Evolutionary conservation across 2,113 vertebrate genomes (phyloP).

Genomic region (Leucopternis melanops): DNA sequence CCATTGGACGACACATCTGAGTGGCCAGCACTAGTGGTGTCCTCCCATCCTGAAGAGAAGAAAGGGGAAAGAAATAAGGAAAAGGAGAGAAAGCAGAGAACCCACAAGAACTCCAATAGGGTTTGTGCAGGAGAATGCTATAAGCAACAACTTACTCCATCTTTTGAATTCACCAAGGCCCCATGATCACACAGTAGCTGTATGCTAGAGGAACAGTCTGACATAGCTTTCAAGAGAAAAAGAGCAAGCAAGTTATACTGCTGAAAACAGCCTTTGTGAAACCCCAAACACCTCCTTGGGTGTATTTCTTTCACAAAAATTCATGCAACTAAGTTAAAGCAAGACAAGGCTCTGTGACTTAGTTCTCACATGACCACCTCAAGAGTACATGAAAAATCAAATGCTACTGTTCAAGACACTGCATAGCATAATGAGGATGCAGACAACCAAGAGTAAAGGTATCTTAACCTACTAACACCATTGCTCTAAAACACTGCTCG

Average conservation of each 20-base stretch:
- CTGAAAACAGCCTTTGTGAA: not conserved
- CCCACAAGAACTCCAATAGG: not conserved
- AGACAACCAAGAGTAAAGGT: not conserved
- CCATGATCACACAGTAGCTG: constrained; percentile 93
- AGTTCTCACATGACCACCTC: not conserved
- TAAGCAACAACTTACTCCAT: constrained; percentile 79
- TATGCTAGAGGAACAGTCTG: constrained; percentile 88
- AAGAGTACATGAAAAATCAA: not conserved
- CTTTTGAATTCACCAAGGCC: constrained; percentile 84
- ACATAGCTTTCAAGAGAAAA: constrained; percentile 81
- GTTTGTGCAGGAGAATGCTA: not conserved
- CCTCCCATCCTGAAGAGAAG: constrained; percentile 81
- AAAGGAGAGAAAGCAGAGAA: not conserved
- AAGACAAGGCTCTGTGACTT: not conserved
- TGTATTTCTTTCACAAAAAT: rapidly evolving
- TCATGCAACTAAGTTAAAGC: not conserved
- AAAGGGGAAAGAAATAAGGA: not conserved
- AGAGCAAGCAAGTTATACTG: not conserved
- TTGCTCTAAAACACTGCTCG: rapidly evolving
- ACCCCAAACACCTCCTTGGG: not conserved
- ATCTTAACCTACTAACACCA: not conserved
- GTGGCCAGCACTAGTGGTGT: constrained; percentile 92
- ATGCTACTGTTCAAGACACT: not conserved
- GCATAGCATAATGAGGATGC: rapidly evolving
- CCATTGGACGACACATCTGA: constrained; percentile 89